phyloP scores from a whole-genome alignment of 2,888 invertebrate genomes.

The Bibio marci region DNA sequence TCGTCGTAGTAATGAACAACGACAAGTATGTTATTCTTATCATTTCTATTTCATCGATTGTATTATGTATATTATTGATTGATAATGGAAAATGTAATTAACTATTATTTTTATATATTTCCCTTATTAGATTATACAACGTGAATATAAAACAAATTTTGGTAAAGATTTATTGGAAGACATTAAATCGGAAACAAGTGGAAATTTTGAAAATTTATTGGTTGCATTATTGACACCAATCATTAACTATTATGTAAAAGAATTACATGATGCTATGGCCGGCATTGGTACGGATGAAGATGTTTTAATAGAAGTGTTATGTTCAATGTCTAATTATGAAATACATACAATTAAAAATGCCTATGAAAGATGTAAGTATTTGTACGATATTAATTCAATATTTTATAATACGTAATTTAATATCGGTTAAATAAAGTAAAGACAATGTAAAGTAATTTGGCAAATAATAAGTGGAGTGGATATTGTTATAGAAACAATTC shows the following conservation, averaged over 20 bases:
- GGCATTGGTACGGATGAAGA: slow-evolving; percentile 76
- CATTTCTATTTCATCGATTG: background rate
- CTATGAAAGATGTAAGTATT: slow-evolving; percentile 53
- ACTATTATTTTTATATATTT: too few relatives aligned
- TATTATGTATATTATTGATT: too few relatives aligned
- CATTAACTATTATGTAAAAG: slow-evolving; percentile 68
- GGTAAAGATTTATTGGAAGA: slow-evolving; percentile 60
- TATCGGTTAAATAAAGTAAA: too few relatives aligned
- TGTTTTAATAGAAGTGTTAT: slow-evolving; percentile 74
- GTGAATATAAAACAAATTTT: slow-evolving; percentile 28
- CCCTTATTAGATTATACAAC: slow-evolving; percentile 21
- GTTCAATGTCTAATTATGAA: slow-evolving; percentile 72
- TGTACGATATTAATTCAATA: background rate
- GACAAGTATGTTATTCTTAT: slow-evolving; percentile 24
- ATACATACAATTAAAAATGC: slow-evolving; percentile 62
- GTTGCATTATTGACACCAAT: slow-evolving; percentile 72
- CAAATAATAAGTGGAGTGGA: too few relatives aligned
- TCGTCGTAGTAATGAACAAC: slow-evolving; percentile 67
- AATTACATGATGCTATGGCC: slow-evolving; percentile 65
- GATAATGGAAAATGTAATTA: too few relatives aligned
- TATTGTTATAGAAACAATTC: too few relatives aligned
- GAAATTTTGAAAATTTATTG: slow-evolving; percentile 70
- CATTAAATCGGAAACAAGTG: slow-evolving; percentile 74
- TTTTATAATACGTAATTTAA: background rate
- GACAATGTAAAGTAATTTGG: too few relatives aligned